phyloP scores from a whole-genome alignment of 2,888 invertebrate species.

The Lasioglossum leucozonium region DNA sequence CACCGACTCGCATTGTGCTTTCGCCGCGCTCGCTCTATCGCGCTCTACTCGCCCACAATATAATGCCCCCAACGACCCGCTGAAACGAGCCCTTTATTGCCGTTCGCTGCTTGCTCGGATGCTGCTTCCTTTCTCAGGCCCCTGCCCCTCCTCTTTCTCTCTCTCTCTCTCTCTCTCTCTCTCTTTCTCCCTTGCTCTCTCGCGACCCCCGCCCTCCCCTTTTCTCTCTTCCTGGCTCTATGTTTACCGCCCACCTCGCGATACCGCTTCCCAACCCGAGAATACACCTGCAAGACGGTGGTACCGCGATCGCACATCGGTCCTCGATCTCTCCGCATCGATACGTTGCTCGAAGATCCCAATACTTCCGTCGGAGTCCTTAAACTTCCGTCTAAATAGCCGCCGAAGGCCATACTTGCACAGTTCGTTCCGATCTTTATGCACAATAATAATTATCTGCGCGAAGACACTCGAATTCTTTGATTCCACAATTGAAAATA shows the following conservation, averaged over 20 bases:
- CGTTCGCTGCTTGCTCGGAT: slow-evolving; percentile 75
- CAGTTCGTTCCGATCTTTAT: no score
- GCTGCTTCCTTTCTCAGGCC: slow-evolving; percentile 83
- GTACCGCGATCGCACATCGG: slow-evolving; percentile 10
- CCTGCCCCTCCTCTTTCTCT: slow-evolving; percentile 55
- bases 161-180: slow-evolving; percentile 41
- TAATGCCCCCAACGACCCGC: slow-evolving; percentile 65
- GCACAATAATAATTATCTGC: no score
- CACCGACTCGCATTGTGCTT: slow-evolving; percentile 60
- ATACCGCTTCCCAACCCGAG: neutral
- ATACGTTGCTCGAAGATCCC: no score
- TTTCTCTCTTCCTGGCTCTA: neutral
- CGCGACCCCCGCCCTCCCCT: neutral
- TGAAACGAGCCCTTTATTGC: slow-evolving; percentile 81
- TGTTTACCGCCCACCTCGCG: slow-evolving; percentile 36
- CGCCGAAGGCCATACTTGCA: no score
- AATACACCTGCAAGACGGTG: slow-evolving; percentile 46
- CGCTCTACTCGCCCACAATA: slow-evolving; percentile 51
- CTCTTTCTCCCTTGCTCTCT: slow-evolving; percentile 48
- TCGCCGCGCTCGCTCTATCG: slow-evolving; percentile 46
- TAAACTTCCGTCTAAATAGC: no score
- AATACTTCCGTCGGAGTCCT: no score
- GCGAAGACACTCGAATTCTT: no score
- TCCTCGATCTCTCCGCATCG: neutral
- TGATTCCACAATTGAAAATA: no score